A percentile compares a stretch with the other conserved stretches of the same genome.
Conservation (phyloP, 92 coral and sea anemone genomes). For the Montipora capitata region DNA sequence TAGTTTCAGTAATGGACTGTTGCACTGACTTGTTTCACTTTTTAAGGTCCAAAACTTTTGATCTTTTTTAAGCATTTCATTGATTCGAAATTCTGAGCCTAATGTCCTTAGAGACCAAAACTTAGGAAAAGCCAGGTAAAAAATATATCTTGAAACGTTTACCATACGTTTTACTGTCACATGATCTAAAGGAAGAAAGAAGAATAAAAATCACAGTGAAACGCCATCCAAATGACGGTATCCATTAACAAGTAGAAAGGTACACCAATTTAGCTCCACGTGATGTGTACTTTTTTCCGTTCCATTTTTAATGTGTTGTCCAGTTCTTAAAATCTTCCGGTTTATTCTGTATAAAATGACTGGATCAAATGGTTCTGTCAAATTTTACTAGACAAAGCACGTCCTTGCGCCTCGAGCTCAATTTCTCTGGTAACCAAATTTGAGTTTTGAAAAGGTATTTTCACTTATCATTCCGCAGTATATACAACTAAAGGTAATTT, state of each 20-base stretch:
- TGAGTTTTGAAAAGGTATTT: too few relatives aligned
- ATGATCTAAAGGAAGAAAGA: not conserved
- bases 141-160: not conserved
- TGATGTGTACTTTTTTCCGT: not conserved
- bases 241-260: not conserved
- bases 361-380: not conserved
- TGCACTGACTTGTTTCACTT: not conserved
- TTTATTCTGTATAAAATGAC: constrained; percentile 8
- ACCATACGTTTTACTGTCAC: too few relatives aligned
- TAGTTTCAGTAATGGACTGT: too few relatives aligned
- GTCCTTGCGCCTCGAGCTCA: not conserved
- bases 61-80: not conserved
- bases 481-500: too few relatives aligned
- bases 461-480: too few relatives aligned
- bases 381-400: not conserved
- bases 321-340: constrained; percentile 7
- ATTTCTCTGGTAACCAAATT: too few relatives aligned
- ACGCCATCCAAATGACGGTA: not conserved
- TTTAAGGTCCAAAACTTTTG: not conserved
- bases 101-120: not conserved
- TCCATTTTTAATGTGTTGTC: not conserved
- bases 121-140: not conserved
- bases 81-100: not conserved
- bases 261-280: not conserved
- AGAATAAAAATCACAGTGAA: too few relatives aligned